A percentile compares a stretch with the other conserved stretches of the same genome.
These are phyloP conservation scores for Tragelaphus imberbis DNA, from an alignment of 2,113 vertebrate species.

Conservation along the genomic window DNA sequence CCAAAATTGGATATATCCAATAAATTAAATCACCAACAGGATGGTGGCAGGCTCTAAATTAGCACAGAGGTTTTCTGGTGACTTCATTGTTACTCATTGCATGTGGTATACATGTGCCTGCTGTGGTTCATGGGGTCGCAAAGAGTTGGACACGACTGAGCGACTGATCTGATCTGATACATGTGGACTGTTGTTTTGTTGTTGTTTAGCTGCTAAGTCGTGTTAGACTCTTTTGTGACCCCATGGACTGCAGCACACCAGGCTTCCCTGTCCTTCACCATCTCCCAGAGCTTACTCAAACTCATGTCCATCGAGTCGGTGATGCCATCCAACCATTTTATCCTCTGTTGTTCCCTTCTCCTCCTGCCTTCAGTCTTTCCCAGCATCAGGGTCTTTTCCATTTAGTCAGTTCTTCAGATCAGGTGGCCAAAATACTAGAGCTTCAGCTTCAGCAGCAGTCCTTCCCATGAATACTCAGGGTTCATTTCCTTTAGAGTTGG, in stretches of 20 bases:
- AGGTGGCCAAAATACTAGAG: background rate
- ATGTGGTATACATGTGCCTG: background rate
- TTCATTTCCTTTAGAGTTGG: background rate
- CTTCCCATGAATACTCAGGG: background rate
- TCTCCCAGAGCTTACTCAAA: background rate
- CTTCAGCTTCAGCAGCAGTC: background rate
- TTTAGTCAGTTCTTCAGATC: fast-evolving
- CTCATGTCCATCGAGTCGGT: background rate
- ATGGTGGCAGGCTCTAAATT: background rate
- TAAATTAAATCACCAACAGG: background rate
- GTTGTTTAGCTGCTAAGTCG: fast-evolving
- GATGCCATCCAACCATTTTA: background rate
- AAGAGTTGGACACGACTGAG: no score
- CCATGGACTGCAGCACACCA: background rate
- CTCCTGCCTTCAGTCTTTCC: background rate
- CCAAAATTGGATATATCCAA: background rate
- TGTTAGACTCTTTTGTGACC: background rate
- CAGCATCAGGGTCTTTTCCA: background rate
- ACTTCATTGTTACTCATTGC: background rate
- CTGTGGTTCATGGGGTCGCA: no score
- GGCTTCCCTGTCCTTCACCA: background rate
- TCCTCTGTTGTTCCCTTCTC: background rate
- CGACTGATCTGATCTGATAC: no score
- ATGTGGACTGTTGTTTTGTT: background rate
- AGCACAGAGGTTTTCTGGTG: background rate